Conservation (phyloP, 2,888 invertebrate species). For the Julus scanicus region DNA sequence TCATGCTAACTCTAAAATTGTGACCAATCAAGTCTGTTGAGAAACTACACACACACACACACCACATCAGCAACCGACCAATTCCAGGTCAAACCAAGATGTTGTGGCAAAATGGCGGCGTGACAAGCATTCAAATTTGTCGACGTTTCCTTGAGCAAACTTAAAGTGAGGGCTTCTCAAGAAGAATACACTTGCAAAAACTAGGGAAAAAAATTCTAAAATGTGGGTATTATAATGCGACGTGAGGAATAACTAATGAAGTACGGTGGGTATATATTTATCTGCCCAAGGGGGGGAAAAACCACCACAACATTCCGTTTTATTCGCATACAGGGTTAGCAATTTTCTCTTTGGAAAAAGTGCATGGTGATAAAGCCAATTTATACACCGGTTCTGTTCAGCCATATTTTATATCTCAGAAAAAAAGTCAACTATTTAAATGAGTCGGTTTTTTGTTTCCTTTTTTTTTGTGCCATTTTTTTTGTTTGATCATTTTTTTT, state of each 20-base stretch:
- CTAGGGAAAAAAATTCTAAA: not conserved
- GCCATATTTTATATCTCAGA: slow-evolving; percentile 2
- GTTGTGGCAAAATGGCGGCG: not conserved
- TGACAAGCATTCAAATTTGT: not conserved
- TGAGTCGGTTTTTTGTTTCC: not conserved
- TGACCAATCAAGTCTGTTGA: not conserved
- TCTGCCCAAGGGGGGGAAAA: not conserved
- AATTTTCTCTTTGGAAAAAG: not conserved
- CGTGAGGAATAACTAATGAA: slow-evolving; percentile 22
- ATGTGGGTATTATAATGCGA: slow-evolving; percentile 20
- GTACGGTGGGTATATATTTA: not conserved
- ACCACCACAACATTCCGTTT: not conserved
- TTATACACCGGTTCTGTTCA: not conserved
- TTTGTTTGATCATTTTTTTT: not conserved
- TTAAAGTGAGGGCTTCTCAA: not conserved
- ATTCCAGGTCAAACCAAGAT: not conserved
- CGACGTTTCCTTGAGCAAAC: not conserved
- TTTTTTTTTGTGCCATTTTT: not conserved
- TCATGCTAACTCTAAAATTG: not conserved
- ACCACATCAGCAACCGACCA: not conserved
- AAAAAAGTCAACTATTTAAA: slow-evolving; percentile 22
- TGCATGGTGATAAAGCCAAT: slow-evolving; percentile 2
- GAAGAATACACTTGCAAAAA: not conserved
- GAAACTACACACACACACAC: not conserved
- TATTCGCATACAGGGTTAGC: not conserved